These are phyloP conservation scores for Gallirallus australis DNA, from an alignment of 2,797 vertebrate genomes.

Conservation along the genomic window DNA sequence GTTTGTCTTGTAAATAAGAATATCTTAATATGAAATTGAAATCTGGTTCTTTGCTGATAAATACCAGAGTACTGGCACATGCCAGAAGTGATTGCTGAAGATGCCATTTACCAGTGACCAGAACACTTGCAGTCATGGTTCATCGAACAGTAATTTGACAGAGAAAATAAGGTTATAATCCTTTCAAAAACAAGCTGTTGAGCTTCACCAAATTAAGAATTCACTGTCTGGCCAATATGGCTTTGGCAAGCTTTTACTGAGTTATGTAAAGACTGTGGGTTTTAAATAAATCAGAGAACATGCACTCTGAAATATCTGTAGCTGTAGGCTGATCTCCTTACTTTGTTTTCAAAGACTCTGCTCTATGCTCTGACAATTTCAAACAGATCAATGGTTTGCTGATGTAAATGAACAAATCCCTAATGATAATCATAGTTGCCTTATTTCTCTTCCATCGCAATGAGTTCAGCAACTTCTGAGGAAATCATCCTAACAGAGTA, in stretches of 20 bases:
- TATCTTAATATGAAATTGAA: not conserved
- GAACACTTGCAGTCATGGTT: slow-evolving; percentile 31
- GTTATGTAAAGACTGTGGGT: not conserved
- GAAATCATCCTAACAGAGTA: not conserved
- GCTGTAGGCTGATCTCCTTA: not conserved
- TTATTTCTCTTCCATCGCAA: not conserved
- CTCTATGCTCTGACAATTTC: not conserved
- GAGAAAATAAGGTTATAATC: slow-evolving; percentile 52
- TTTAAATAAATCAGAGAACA: slow-evolving; percentile 27
- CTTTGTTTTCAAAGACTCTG: not conserved
- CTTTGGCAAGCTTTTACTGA: slow-evolving; percentile 5
- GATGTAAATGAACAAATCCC: not conserved
- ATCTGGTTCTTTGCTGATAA: not conserved
- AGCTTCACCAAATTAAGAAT: not conserved
- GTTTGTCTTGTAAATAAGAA: not conserved
- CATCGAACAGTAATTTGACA: slow-evolving; percentile 58
- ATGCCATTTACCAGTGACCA: slow-evolving; percentile 20
- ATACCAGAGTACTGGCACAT: not conserved
- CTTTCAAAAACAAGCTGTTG: slow-evolving; percentile 27
- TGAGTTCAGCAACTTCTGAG: not conserved
- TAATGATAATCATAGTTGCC: not conserved
- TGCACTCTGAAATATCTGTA: not conserved
- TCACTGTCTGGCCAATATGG: not conserved
- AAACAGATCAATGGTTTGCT: not conserved
- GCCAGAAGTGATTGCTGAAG: slow-evolving; percentile 24